Base-by-base conservation (phyloP, 2,888 invertebrate genomes). In the Drosophila quinaria region DNA sequence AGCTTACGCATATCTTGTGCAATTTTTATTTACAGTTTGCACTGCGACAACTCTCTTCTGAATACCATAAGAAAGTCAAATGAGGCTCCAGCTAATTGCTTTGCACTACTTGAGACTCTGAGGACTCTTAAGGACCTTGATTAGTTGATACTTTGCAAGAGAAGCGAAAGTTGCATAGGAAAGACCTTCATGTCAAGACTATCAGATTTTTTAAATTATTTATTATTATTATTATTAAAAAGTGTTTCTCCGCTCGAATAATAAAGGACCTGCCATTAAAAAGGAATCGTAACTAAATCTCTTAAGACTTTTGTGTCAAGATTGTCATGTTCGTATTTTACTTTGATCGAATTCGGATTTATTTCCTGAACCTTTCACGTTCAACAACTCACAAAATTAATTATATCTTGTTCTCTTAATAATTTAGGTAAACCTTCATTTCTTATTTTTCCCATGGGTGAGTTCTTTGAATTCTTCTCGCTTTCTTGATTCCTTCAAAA, bases 81-180 rank as follows among this genome's bases (percentile, higher is more conserved):
- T 54, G 71, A 49, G 67, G 67, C 60, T 66, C 47, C 31, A 58
- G 67, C 89, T 87, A 83, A 89, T 89, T 89, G 81, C 46, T 49
- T 68, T 31, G 65, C 60, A 68, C 51, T 58, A 59, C 51, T 77
- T n/a, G 39, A 54, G 31, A 22, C 60, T 17, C 6, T 5, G 11
- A 22, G 8, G 15, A 50, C n/a, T 31, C 35, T n/a, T 25, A 13
- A 44, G 33, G 13, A 47, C 46, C 55, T 39, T 55, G 46, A 44
- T 44, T 56, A 44, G 55, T 22, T 15, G 22, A 22, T 22, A 15
- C 11, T 35, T 22, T 22, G n/a, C 33, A 33, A 6, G 33, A 33
- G 33, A 5, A 44, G 58, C 13, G 60, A 60, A 54, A 61, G 61
- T 52, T 9, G 10, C 19, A 15, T 22, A 22, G 19, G 11, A 31